Conservation (phyloP, 2,113 vertebrate genomes). For the Calyptomena viridis region DNA sequence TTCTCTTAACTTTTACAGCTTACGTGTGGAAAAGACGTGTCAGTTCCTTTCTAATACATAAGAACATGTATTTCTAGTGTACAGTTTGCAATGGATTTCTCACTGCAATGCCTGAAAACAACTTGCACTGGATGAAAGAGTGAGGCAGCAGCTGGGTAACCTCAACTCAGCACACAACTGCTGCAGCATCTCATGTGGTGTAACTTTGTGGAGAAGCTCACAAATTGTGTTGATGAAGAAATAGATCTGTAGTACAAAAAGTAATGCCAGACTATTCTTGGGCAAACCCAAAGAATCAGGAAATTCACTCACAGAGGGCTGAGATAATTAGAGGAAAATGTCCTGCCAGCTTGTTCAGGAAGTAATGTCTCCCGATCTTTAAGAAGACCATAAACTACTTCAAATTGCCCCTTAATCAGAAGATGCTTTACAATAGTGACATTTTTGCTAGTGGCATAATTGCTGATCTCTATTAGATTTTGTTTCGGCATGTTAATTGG, state of each 20-base stretch:
- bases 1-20: background rate
- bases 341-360: background rate
- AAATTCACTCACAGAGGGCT: background rate
- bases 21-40: background rate
- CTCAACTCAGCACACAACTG: background rate
- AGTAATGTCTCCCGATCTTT: background rate
- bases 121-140: background rate
- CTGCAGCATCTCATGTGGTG: background rate
- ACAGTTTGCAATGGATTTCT: background rate
- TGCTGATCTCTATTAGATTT: background rate
- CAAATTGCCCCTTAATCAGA: background rate
- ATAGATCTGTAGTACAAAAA: background rate
- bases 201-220: background rate
- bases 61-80: background rate
- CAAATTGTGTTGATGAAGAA: background rate
- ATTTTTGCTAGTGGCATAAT: background rate
- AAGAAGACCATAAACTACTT: background rate
- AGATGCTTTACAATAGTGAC: background rate
- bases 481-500: background rate
- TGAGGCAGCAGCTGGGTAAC: background rate
- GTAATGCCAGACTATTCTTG: background rate
- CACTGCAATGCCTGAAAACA: background rate
- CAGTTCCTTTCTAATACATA: background rate
- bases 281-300: background rate
- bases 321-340: background rate